Conservation (phyloP, 2,113 vertebrate species). For the Pipa parva region DNA sequence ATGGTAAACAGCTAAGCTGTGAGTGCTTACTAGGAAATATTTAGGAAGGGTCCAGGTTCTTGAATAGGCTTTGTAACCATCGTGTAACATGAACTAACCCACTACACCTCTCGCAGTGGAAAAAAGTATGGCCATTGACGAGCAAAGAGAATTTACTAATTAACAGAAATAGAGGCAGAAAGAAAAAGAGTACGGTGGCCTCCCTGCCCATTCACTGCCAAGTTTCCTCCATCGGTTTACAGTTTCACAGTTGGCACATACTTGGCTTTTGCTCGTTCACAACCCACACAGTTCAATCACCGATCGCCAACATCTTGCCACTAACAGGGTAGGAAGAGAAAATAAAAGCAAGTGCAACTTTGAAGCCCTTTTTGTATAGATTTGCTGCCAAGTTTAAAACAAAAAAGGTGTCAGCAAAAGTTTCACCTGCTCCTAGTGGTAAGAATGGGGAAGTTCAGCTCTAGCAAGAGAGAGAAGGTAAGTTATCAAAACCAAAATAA, state of each 20-base stretch:
- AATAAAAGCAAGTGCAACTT: too few species aligned
- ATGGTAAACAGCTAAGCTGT: not conserved
- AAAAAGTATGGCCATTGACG: not conserved
- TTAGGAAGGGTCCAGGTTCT: constrained; percentile 4
- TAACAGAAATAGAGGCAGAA: not conserved
- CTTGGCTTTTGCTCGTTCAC: too few species aligned
- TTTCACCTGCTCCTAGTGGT: not conserved
- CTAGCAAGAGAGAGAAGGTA: not conserved
- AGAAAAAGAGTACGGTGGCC: not conserved
- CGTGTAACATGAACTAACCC: constrained; percentile 22
- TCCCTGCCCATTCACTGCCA: constrained; percentile 30
- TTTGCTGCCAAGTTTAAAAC: not conserved
- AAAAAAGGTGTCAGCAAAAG: not conserved
- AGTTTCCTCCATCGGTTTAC: constrained; percentile 12
- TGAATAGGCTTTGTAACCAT: constrained; percentile 10
- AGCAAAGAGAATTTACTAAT: not conserved
- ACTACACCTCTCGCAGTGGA: not conserved
- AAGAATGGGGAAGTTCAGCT: not conserved
- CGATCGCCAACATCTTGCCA: too few species aligned
- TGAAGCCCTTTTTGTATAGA: too few species aligned
- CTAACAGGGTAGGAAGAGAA: too few species aligned
- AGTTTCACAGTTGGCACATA: not conserved
- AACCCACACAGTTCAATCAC: too few species aligned
- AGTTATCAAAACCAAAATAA: not conserved
- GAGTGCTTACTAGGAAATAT: not conserved